Evolutionary conservation across 2,797 vertebrate genomes (phyloP).

Genomic region (Cyprinella venusta): DNA sequence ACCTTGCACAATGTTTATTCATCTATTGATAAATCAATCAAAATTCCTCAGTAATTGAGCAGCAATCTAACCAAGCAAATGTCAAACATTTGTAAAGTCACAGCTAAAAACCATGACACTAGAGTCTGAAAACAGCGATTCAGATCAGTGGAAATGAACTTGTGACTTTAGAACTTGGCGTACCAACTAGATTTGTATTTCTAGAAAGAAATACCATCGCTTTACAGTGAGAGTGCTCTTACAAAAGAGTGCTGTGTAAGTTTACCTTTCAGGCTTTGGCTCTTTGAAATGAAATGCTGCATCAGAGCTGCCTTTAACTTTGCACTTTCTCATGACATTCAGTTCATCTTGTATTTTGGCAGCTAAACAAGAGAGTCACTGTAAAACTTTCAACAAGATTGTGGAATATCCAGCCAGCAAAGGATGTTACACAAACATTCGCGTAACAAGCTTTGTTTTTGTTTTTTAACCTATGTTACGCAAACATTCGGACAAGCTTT

Average conservation of each 20-base stretch:
- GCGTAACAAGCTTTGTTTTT: not conserved
- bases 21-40: not conserved
- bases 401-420: slow-evolving; percentile 3
- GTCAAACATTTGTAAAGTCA: not conserved
- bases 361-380: slow-evolving; percentile 14
- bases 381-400: not conserved
- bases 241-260: not conserved
- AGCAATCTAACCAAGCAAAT: not conserved
- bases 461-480: not conserved
- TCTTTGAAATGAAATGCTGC: not conserved
- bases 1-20: not conserved
- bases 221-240: not conserved
- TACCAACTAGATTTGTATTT: not conserved
- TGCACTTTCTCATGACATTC: not conserved
- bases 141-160: not conserved
- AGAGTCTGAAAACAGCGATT: not conserved
- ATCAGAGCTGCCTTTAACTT: not conserved
- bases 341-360: not conserved
- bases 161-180: not conserved
- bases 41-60: not conserved
- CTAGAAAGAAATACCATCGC: not conserved
- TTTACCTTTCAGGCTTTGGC: not conserved
- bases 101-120: not conserved
- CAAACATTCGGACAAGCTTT: too few relatives aligned
- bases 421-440: not conserved